phyloP scores from a whole-genome alignment of 2,888 invertebrate genomes.

The Nomada hirtipes region DNA sequence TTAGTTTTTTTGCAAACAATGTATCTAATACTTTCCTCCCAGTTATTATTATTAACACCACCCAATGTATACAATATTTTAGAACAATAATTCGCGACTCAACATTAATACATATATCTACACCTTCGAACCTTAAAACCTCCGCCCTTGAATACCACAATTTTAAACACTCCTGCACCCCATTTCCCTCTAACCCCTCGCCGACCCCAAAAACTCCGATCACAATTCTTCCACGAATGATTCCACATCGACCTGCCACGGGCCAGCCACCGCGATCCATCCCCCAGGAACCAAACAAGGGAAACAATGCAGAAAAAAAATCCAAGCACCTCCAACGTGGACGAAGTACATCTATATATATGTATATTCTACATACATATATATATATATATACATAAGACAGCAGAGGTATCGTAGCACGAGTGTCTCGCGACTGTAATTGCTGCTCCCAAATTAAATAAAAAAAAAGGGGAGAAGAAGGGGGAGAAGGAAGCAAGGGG shows the following conservation, averaged over 20 bases:
- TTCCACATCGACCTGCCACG: constrained; percentile 7
- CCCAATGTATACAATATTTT: no score
- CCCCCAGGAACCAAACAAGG: background rate
- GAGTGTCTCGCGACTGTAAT: constrained; percentile 69
- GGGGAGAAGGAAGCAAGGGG: background rate
- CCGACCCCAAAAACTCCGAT: constrained; percentile 6
- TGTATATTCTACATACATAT: no score
- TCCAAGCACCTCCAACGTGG: background rate
- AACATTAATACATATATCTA: no score
- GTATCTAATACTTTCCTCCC: no score
- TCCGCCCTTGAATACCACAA: background rate
- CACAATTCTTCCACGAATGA: constrained; percentile 17
- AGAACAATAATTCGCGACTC: no score
- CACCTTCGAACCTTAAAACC: no score
- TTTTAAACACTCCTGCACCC: background rate
- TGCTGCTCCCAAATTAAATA: constrained; percentile 71
- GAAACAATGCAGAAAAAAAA: background rate
- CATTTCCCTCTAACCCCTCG: background rate
- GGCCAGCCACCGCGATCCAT: background rate
- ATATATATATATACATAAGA: no score
- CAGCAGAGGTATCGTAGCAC: constrained; percentile 27
- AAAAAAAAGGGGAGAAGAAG: constrained; percentile 37
- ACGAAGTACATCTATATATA: background rate
- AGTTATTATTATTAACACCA: no score
- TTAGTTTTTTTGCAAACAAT: no score